Conservation (phyloP, 2,888 invertebrate genomes). For the Chalcosyrphus nemorum region DNA sequence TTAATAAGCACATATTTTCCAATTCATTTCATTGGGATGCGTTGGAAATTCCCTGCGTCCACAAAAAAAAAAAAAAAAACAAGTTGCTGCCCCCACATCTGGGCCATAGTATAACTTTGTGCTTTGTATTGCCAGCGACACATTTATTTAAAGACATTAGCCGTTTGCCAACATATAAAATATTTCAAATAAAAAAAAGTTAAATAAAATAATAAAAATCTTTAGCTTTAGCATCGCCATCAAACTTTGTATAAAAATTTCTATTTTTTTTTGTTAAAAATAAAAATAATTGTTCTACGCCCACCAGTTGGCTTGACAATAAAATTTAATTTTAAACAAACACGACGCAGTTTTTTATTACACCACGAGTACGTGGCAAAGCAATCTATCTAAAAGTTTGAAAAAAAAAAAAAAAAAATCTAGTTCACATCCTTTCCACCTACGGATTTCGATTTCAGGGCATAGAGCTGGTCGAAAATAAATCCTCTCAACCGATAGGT, state of each 20-base stretch:
- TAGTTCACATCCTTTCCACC: neutral
- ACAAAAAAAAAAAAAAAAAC: too few relatives aligned
- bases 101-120: neutral
- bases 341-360: neutral
- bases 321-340: neutral
- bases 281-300: constrained; percentile 14
- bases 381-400: neutral
- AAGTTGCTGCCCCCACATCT: neutral
- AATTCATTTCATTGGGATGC: neutral
- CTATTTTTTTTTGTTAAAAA: neutral
- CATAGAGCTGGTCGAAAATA: constrained; percentile 6
- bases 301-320: constrained; percentile 15
- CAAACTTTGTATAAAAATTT: neutral
- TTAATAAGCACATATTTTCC: neutral
- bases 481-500: neutral
- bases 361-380: neutral
- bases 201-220: constrained; percentile 3
- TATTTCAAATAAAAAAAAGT: neutral
- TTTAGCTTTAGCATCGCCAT: neutral
- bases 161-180: constrained; percentile 14
- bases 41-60: constrained; percentile 8
- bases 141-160: constrained; percentile 1
- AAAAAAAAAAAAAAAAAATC: too few relatives aligned
- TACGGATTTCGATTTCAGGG: constrained; percentile 16
- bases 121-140: constrained; percentile 9